Conservation (phyloP, 2,797 vertebrate genomes). For the Clarias pachynema region DNA sequence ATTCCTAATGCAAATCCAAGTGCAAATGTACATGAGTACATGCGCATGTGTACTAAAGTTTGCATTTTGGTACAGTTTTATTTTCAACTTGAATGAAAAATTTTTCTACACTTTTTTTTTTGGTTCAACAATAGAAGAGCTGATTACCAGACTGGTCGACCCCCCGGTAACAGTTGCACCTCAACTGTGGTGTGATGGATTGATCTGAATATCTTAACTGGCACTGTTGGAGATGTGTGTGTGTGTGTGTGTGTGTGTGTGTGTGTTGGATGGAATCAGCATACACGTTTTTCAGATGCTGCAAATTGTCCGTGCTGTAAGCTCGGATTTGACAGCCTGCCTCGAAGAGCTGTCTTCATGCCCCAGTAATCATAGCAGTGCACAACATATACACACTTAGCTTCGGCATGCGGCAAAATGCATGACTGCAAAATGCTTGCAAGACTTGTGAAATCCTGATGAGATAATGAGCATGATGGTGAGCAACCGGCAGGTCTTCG, state of each 20-base stretch:
- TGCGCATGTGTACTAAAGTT: not conserved
- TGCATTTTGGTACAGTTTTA: not conserved
- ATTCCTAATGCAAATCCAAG: not conserved
- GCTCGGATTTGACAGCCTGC: not conserved
- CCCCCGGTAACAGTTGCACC: not conserved
- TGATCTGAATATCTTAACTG: conserved; percentile 38
- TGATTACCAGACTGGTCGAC: not conserved
- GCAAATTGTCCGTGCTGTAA: not conserved
- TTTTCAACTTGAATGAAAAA: no score
- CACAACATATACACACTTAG: not conserved
- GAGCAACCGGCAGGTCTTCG: not conserved
- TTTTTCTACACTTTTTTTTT: not conserved
- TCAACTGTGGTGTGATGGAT: not conserved
- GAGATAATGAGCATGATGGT: conserved; percentile 14
- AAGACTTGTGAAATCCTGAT: not conserved
- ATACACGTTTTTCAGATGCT: not conserved
- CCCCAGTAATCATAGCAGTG: not conserved
- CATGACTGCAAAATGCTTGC: conserved; percentile 55
- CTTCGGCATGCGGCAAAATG: conserved; percentile 24
- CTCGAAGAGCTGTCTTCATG: conserved; percentile 18
- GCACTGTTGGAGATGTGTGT: not conserved
- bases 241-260: not conserved
- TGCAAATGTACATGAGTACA: not conserved
- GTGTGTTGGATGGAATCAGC: not conserved
- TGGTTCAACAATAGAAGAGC: not conserved